Evolutionary conservation across 2,113 vertebrate genomes (phyloP).

Genomic region (Mormoops blainvillei): DNA sequence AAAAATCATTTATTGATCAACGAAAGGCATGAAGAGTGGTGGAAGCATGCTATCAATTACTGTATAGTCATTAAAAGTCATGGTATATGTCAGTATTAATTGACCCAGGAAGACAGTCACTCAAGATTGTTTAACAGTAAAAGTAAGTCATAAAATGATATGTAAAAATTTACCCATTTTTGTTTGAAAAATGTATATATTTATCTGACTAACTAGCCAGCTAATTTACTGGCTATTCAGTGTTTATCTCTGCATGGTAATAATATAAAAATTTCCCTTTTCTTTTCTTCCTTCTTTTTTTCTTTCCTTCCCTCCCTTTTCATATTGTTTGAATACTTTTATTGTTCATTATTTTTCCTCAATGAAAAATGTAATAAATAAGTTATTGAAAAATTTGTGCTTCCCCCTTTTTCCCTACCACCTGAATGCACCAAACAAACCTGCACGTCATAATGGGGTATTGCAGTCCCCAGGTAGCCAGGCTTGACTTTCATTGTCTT

Average conservation of each 20-base stretch:
- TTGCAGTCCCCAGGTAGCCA: conserved; percentile 84
- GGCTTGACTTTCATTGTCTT: conserved; percentile 86
- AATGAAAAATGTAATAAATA: background rate
- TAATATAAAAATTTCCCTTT: background rate
- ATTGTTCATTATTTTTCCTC: background rate
- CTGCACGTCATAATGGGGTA: conserved; percentile 83
- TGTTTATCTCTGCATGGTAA: background rate
- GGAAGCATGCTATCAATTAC: background rate
- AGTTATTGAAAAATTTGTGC: background rate
- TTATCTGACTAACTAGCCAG: background rate
- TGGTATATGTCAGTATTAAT: background rate
- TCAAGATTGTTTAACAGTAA: background rate
- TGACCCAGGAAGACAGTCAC: background rate
- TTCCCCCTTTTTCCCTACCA: background rate
- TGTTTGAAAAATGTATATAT: background rate
- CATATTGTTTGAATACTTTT: background rate
- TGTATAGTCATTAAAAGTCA: no score
- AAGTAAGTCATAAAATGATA: background rate
- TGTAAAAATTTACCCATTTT: background rate
- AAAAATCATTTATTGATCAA: background rate
- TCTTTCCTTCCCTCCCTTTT: background rate
- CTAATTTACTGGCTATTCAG: background rate
- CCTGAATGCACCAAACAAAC: conserved; percentile 58
- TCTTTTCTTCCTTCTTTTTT: background rate
- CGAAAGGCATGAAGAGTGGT: background rate